Evolutionary conservation across 2,888 invertebrate genomes (phyloP), one percentile per base, ranked within the genome.

Genomic region (Dicranocentrus wangi): DNA sequence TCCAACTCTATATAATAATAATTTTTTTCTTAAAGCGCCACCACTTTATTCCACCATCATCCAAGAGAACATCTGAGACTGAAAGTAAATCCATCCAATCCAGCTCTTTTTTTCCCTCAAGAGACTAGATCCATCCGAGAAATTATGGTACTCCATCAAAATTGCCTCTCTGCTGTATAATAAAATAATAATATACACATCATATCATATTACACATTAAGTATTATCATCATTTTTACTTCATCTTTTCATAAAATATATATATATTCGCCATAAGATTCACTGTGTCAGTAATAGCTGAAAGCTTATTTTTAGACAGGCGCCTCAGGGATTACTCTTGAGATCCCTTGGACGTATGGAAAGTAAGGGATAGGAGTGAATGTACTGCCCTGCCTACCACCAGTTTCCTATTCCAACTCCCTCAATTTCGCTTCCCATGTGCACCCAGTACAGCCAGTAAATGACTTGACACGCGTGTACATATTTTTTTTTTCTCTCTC

Each of bases 321-420:
- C 77, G 70, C 69, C 77, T 23, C 61, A 51, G 70, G 77, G 77
- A 77, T 77, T 77, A 77, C 70, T 42, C 42, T 19, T 25, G 47
- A 55, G 42, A 32, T 60, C 60, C 58, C 58, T 68, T 21, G 17
- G 47, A 15, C 39, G 39, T 39, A 39, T 39, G n/a, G n/a, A n/a
- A n/a, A n/a, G 39, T 39, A 39, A 8, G 39, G 39, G 13, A 39
- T 13, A 21, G 75, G 51, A 69, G 60, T 69, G 60, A 51, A 61
- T 68, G 58, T 43, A 47, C 42, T 72, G 27, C 63, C 15, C 25
- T 61, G 51, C 55, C 55, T n/a, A 55, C 55, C 55, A n/a, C n/a
- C n/a, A n/a, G n/a, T n/a, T n/a, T n/a, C n/a, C n/a, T n/a, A n/a
- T n/a, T n/a, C n/a, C n/a, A n/a, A n/a, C n/a, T n/a, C n/a, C n/a